Base-by-base conservation (phyloP, 2,113 vertebrate genomes). In the Hucho hucho region DNA sequence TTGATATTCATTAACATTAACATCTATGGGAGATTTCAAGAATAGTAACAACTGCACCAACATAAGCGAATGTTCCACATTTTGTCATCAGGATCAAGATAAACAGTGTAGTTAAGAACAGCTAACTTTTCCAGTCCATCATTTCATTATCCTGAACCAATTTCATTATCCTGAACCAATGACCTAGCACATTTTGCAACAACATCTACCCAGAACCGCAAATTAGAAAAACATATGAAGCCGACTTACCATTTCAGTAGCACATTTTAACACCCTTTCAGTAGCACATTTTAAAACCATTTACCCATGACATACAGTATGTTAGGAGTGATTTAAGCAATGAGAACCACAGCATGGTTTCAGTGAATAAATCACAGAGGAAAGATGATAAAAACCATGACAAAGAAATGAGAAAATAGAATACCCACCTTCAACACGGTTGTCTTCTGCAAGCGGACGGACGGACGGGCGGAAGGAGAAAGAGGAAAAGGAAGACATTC, bases 351-450 rank as follows among this genome's bases (percentile, higher is more conserved):
- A 67, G 9, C 64, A 37, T 3, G 18, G 16, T 4, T 16, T 20
- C 22, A 20, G 65, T 32, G 32, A n/a, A 20, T 22, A 69, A 67
- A 16, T 28, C 67, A 67, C 32, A n/a, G 66, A 43, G 70, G n/a
- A 11, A 47, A 69, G 7, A 7, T 16, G 58, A 28, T 24, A 14
- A 18, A 37, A 43, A 6, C 12, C 69, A 86, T 69, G 80, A 87
- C 78, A 88, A 70, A 83, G 87, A 87, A 89, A 80, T 81, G 85
- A 61, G 93, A 83, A 91, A 83, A 90, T 82, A 92, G 89, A 93
- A 92, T 93, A 99, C 97, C 97, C 96, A 99, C 97, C 97, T 98
- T 98, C 94, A 79, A 92, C 94, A 93, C 94, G 90, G 95, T 89
- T 95, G 95, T 99, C 97, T 96, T 98, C 97, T 98, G 97, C 93